Base-by-base conservation (phyloP, 1,140 invertebrate species). In the Drosophila sulfurigaster region DNA sequence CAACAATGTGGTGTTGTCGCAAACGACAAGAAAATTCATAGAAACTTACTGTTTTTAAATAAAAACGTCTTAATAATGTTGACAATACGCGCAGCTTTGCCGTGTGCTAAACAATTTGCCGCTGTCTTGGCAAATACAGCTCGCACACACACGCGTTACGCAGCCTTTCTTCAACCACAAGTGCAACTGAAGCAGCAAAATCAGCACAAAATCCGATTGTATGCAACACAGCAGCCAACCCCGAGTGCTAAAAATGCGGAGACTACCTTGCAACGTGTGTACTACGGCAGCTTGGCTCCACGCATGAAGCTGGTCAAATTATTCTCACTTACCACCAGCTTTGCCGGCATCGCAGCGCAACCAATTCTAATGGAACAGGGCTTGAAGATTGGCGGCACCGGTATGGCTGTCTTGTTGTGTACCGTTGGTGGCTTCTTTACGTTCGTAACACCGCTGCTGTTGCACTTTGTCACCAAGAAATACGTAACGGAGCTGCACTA, bases 391-490 rank as follows among this genome's bases (percentile, higher is more conserved):
- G 94, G 94, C 46, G 92, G 92, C 43, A 93, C 95, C 0, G 91
- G 93, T 3, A 91, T 95, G 48, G 91, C 95, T 0, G 87, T 96
- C 60, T 94, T 94, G 3, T 64, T 96, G 4, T 95, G 95, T 76
- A 94, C 94, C 1, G 93, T 96, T 46, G 93, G 97, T 1, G 96
- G 95, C 20, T 95, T 98, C 77, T 97, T 98, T 87, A 96, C 97
- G 3, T 95, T 98, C 80, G 93, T 95, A 0, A 98, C 97, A 4
- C 98, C 98, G 1, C 48, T 98, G 15, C 86, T 98, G 25, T 93
- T 99, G 67, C 97, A 99, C 93, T 93, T 95, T 4, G 93, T 98
- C 11, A 96, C 96, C 2, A 98, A 96, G 82, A 97, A 97, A 93
- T 99, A 99, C 94, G 95, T 98, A 0, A 96, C 95, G 0, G 93